phyloP scores from a whole-genome alignment of 1,140 invertebrate species.

The Drosophila paulistorum region DNA sequence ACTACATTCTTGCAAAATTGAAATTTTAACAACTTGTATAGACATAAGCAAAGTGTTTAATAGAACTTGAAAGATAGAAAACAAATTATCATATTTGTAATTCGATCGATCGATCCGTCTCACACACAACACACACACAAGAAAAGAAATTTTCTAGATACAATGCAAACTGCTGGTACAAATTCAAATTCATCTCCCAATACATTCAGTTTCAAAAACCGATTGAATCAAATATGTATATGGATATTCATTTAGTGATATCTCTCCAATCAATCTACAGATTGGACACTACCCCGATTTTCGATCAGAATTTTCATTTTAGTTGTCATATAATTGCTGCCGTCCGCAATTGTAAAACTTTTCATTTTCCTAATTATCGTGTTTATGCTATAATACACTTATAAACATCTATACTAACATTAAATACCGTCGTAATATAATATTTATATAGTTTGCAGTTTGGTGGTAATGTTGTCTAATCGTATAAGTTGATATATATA shows the following conservation, averaged over 20 bases:
- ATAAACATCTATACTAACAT: background rate
- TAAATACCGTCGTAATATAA: no score
- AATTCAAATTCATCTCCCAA: conserved; percentile 38
- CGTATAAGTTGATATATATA: background rate
- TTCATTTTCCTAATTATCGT: background rate
- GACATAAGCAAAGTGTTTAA: background rate
- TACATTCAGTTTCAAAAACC: conserved; percentile 23
- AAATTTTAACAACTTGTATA: conserved; percentile 9
- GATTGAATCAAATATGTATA: conserved; percentile 24
- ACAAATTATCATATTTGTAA: background rate
- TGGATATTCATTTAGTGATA: conserved; percentile 6
- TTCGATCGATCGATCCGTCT: conserved; percentile 29
- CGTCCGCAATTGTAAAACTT: conserved; percentile 61
- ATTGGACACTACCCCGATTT: conserved; percentile 35
- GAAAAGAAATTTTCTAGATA: conserved; percentile 35
- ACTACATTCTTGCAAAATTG: background rate
- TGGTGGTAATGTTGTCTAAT: conserved; percentile 18
- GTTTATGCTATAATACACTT: background rate
- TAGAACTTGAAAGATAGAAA: background rate
- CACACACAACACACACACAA: conserved; percentile 12
- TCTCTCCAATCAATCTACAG: conserved; percentile 3
- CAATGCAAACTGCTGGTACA: conserved; percentile 72
- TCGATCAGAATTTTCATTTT: background rate
- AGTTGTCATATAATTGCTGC: conserved; percentile 55
- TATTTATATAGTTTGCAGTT: background rate